These are phyloP conservation scores for Tokudaia tokunoshimensis DNA, from an alignment of 2,797 vertebrate species.

Conservation along the genomic window DNA sequence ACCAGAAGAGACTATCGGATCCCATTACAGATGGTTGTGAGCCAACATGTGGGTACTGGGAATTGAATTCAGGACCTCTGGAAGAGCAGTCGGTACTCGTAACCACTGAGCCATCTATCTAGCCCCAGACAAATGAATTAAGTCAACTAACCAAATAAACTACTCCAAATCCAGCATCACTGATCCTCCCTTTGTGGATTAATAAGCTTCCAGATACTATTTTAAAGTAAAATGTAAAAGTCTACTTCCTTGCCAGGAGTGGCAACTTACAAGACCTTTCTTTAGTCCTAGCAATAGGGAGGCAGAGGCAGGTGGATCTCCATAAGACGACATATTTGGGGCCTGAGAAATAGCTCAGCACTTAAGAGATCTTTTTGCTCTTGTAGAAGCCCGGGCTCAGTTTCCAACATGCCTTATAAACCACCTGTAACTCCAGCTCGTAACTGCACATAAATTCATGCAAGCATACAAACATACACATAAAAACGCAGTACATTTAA, in stretches of 20 bases:
- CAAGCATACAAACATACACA: not conserved
- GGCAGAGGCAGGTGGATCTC: not conserved
- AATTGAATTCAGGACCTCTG: too few relatives aligned
- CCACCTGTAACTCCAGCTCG: not conserved
- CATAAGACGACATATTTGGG: not conserved
- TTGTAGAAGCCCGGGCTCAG: not conserved
- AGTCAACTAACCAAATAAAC: not conserved
- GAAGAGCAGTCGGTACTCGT: too few relatives aligned
- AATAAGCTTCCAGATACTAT: not conserved
- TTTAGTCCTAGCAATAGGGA: not conserved
- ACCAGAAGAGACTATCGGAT: too few relatives aligned
- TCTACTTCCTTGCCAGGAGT: not conserved
- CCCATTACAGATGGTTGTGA: too few relatives aligned
- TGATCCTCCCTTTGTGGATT: too few relatives aligned
- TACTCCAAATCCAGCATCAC: too few relatives aligned
- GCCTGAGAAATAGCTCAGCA: not conserved
- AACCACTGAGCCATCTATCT: too few relatives aligned
- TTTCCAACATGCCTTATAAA: not conserved
- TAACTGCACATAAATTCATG: not conserved
- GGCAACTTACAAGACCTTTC: not conserved
- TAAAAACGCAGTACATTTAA: too few relatives aligned
- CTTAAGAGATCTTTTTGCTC: not conserved
- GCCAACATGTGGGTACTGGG: too few relatives aligned
- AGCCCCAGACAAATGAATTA: not conserved
- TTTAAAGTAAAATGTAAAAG: not conserved